Evolutionary conservation across 2,797 vertebrate species (phyloP).

Genomic region (Acrossocheilus fasciatus): DNA sequence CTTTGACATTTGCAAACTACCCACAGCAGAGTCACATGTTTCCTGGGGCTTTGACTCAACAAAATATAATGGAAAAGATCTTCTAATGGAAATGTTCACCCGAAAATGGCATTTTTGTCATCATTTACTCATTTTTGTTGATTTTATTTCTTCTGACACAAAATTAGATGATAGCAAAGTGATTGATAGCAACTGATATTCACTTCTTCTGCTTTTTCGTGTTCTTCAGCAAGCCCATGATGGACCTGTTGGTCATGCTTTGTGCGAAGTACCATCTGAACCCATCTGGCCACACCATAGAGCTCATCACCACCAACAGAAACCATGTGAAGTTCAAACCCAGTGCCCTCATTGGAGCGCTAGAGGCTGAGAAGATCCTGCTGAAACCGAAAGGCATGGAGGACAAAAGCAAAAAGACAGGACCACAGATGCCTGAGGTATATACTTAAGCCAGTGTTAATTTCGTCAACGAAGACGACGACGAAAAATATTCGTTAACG

Average conservation of each 20-base stretch:
- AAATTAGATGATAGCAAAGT: background rate
- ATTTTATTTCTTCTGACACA: background rate
- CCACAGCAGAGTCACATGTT: background rate
- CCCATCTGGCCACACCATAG: constrained; percentile 92
- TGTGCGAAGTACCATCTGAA: constrained; percentile 95
- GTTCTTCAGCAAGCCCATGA: constrained; percentile 88
- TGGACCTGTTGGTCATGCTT: constrained; percentile 93
- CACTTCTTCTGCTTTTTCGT: background rate
- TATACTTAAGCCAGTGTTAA: too few relatives aligned
- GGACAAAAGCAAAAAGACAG: constrained; percentile 86
- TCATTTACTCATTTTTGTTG: background rate
- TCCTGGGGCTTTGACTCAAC: background rate
- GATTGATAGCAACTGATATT: background rate
- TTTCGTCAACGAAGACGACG: too few relatives aligned
- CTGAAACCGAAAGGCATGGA: constrained; percentile 89
- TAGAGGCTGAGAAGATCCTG: constrained; percentile 91
- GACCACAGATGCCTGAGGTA: constrained; percentile 94
- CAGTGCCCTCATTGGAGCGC: constrained; percentile 89
- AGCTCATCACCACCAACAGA: constrained; percentile 87
- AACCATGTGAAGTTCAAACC: constrained; percentile 92
- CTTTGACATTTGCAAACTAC: constrained; percentile 17
- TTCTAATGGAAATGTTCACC: background rate
- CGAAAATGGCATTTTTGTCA: background rate
- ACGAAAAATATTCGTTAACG: too few relatives aligned
- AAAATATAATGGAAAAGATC: background rate